A percentile compares a stretch with the other conserved stretches of the same genome.
phyloP scores from a whole-genome alignment of 2,797 vertebrate species.

The Microctenopoma stevenorrisi region DNA sequence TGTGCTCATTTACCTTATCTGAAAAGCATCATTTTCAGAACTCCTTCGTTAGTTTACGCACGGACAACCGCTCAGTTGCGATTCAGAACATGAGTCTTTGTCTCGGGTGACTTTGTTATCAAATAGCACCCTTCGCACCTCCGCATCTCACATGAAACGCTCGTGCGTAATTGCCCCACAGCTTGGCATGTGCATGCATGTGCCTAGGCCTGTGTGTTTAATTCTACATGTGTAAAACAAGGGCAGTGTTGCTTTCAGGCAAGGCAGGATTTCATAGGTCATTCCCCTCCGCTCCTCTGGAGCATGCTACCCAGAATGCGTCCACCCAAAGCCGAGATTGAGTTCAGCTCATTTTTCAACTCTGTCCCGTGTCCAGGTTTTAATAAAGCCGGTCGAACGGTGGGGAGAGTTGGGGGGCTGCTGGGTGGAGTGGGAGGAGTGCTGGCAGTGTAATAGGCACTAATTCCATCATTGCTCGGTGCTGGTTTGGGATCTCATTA shows the following conservation, averaged over 20 bases:
- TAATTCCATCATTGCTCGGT: slow-evolving; percentile 73
- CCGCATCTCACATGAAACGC: slow-evolving; percentile 44
- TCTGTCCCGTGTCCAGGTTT: slow-evolving; percentile 70
- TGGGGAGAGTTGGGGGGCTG: slow-evolving; percentile 60
- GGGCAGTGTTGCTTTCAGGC: slow-evolving; percentile 57
- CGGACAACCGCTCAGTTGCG: slow-evolving; percentile 26
- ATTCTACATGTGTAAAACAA: slow-evolving; percentile 55
- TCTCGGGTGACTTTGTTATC: slow-evolving; percentile 29
- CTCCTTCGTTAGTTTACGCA: slow-evolving; percentile 30
- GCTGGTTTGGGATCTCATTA: slow-evolving; percentile 80
- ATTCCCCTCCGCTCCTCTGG: slow-evolving; percentile 53
- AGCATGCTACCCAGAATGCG: slow-evolving; percentile 24
- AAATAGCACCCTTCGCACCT: slow-evolving; percentile 40
- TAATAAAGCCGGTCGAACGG: slow-evolving; percentile 76
- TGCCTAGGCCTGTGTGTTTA: slow-evolving; percentile 31
- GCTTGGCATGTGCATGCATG: slow-evolving; percentile 44
- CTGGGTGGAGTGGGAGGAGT: slow-evolving; percentile 30
- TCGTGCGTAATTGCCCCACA: slow-evolving; percentile 50
- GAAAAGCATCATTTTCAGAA: slow-evolving; percentile 50
- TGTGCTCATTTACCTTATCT: slow-evolving; percentile 59
- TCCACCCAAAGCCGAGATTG: slow-evolving; percentile 62
- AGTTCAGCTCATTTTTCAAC: slow-evolving; percentile 79
- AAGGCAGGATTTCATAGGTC: slow-evolving; percentile 68
- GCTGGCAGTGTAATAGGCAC: slow-evolving; percentile 48
- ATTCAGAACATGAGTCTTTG: background rate